Base-by-base conservation (phyloP, 2,888 invertebrate species). In the Ennomos quercinarius region DNA sequence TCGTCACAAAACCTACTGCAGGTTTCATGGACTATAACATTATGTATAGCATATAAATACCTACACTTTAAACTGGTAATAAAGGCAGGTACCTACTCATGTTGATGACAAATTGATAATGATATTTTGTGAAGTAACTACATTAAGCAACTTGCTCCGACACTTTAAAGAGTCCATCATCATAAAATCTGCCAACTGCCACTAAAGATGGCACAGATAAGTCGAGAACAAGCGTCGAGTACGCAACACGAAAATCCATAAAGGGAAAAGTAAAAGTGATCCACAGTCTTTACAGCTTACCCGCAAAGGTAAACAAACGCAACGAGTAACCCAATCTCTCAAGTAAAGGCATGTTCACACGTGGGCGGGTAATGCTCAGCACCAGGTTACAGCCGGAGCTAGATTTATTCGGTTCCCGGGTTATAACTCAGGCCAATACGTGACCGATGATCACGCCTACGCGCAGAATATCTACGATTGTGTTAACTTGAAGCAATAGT, bases 371-470 rank as follows among this genome's bases (percentile, higher is more conserved):
- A 72, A 72, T 81, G 73, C 78, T 81, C 76, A 76, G 70, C 78
- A 77, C 77, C 66, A 70, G 64, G 59, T 57, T 49, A 58, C 49
- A 47, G 57, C 55, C 52, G 61, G 65, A 78, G 81, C 79, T 73
- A 81, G 86, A 90, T 89, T 90, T 89, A 89, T 88, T 83, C 80
- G 74, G 72, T 84, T 81, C 84, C 80, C 74, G 74, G 84, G 81
- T 85, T 82, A 87, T 90, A 89, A 87, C 86, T 91, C 80, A 84
- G 83, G 78, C 80, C 81, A 83, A 87, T 87, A 89, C 91, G 89
- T 91, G 90, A 90, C 89, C 87, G 84, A 87, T 87, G 80, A 81
- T 88, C 89, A 91, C 91, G 89, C 88, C 87, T 80, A 87, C 67
- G 47, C 70, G 71, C 71, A 73, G 76, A 77, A 62, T 76, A 81